phyloP scores from a whole-genome alignment of 2,113 vertebrate genomes.

The Anhinga rufa region DNA sequence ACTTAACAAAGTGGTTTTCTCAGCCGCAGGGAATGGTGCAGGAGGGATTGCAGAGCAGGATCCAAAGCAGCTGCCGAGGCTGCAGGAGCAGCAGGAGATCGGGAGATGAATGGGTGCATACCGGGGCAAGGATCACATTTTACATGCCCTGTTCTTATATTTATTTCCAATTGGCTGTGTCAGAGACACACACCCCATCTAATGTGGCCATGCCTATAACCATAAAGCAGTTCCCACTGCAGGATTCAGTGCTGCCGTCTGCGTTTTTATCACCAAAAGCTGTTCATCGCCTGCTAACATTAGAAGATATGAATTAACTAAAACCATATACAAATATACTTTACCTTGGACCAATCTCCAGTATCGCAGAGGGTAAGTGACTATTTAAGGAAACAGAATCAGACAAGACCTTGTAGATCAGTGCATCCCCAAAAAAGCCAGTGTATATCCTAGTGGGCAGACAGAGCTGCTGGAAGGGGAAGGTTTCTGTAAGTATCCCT shows the following conservation, averaged over 20 bases:
- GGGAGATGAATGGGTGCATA: not conserved
- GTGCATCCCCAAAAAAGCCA: not conserved
- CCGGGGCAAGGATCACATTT: not conserved
- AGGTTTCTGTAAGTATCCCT: not conserved
- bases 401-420: not conserved
- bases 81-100: constrained; percentile 7
- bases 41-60: constrained; percentile 23
- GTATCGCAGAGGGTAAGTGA: not conserved
- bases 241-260: not conserved
- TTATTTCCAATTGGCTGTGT: not conserved
- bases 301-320: constrained; percentile 27
- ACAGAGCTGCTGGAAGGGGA: not conserved
- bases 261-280: not conserved
- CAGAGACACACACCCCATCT: not conserved
- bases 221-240: not conserved
- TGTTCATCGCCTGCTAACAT: not conserved
- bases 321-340: constrained; percentile 20
- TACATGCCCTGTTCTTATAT: not conserved
- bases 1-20: constrained; percentile 23
- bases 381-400: not conserved
- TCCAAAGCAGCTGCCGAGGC: not conserved
- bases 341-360: not conserved
- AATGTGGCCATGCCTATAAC: not conserved
- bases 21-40: constrained; percentile 3
- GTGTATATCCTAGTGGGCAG: not conserved